Evolutionary conservation across 2,888 invertebrate genomes (phyloP), one percentile per base, ranked within the genome.

Genomic region (Sympetrum striolatum): DNA sequence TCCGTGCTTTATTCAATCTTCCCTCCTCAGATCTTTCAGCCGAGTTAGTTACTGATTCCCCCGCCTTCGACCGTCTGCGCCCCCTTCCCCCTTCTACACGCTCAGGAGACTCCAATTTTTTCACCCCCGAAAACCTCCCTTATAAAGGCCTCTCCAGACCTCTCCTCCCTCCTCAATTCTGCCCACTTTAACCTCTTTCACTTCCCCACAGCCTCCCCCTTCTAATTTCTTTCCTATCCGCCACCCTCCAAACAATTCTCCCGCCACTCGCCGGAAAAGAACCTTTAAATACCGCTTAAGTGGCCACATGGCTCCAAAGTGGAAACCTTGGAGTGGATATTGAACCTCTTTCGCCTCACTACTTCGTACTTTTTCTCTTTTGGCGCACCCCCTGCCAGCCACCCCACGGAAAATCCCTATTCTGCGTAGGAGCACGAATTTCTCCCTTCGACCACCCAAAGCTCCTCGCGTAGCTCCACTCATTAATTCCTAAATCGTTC

Each of bases 211-310:
- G 2, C 48, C 48, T 31, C 53, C 81, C 60, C 60, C 10, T 3
- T 25, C n/a, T 22, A 37, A 31, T 35, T 58, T 31, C 82, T 35
- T 58, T 31, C 48, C 48, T 48, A 44, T 48, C 39, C 6, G 73
- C 44, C 81, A 44, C 53, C 35, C 82, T 31, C 82, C 82, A 10
- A 82, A 82, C 82, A 82, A 82, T 82, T 82, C 82, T 15, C 81
- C 31, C 25, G 25, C 48, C 25, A 48, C 48, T 44, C 64, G n/a
- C 73, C n/a, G 31, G 39, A 37, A 80, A 58, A 86, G 60, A 86
- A 64, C 60, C 60, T 86, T 86, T 86, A 86, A 86, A 86, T 86
- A 86, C 86, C 86, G 60, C 86, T 60, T 86, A 86, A 86, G 86
- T 86, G 86, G 86, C 86, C 86, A 86, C 86, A 86, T 86, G 86